phyloP scores from a whole-genome alignment of 2,113 vertebrate genomes.

The Petrocephalus microphthalmus region DNA sequence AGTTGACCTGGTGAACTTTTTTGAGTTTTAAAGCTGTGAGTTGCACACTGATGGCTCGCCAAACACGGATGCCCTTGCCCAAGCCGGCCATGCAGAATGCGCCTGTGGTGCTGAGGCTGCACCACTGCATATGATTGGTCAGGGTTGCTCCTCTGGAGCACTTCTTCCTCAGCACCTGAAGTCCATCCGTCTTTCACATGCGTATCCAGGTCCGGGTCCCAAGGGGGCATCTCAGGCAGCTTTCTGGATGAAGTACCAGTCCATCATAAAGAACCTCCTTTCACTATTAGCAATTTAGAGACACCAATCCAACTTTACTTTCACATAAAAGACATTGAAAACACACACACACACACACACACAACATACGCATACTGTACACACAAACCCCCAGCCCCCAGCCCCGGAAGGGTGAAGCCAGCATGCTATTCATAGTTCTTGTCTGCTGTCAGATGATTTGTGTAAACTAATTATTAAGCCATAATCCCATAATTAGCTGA shows the following conservation, averaged over 20 bases:
- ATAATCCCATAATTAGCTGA: not conserved
- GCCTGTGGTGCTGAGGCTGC: too few relatives aligned
- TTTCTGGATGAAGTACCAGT: not conserved
- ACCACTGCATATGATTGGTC: not conserved
- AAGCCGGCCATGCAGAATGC: not conserved
- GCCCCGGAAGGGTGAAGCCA: not conserved
- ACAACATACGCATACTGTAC: too few relatives aligned
- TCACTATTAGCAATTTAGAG: not conserved
- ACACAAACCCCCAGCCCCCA: not conserved
- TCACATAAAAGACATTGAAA: not conserved
- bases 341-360: too few relatives aligned
- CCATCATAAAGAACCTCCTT: not conserved
- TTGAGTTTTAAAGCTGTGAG: not conserved
- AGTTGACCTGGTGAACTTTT: not conserved
- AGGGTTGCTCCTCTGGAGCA: not conserved
- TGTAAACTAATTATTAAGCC: not conserved
- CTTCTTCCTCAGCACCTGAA: not conserved
- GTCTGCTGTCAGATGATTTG: not conserved
- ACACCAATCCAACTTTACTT: not conserved
- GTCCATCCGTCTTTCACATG: not conserved
- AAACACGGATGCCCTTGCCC: not conserved
- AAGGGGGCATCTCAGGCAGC: not conserved
- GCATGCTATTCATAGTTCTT: not conserved
- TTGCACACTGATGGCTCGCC: not conserved
- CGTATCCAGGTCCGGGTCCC: not conserved